phyloP scores from a whole-genome alignment of 2,888 invertebrate genomes.

The Agonopterix alstromeriana region DNA sequence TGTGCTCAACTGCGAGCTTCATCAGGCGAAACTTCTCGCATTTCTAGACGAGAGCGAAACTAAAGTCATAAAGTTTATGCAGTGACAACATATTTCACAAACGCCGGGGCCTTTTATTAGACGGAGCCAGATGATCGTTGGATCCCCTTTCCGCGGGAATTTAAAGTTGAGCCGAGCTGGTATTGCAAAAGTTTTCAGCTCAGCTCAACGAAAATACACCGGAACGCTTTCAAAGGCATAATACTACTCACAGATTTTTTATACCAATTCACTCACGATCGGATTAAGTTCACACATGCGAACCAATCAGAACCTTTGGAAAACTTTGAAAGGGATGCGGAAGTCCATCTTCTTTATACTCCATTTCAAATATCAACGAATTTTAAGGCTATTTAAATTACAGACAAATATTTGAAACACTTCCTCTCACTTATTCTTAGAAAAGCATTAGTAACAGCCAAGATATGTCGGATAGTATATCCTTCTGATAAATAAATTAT shows the following conservation, averaged over 20 bases:
- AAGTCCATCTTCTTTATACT: conserved; percentile 1
- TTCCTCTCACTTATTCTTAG: no score
- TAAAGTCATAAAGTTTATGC: conserved; percentile 71
- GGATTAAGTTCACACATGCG: conserved; percentile 58
- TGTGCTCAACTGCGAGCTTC: conserved; percentile 31
- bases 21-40: conserved; percentile 46
- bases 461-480: no score
- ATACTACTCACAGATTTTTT: conserved; percentile 44
- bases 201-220: conserved; percentile 70
- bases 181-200: conserved; percentile 73
- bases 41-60: conserved; percentile 46
- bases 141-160: conserved; percentile 33
- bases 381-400: no score
- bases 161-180: conserved; percentile 59
- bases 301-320: conserved; percentile 56
- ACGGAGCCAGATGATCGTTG: conserved; percentile 58
- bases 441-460: no score
- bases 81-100: conserved; percentile 72
- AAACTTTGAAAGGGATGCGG: conserved; percentile 20
- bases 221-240: conserved; percentile 72
- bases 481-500: no score
- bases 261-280: conserved; percentile 30
- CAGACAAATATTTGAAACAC: no score
- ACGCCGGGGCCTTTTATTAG: conserved; percentile 63
- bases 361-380: no score